Evolutionary conservation across 1,140 invertebrate species (phyloP), one percentile per base, ranked within the genome.

Genomic region (Heliothis virescens): DNA sequence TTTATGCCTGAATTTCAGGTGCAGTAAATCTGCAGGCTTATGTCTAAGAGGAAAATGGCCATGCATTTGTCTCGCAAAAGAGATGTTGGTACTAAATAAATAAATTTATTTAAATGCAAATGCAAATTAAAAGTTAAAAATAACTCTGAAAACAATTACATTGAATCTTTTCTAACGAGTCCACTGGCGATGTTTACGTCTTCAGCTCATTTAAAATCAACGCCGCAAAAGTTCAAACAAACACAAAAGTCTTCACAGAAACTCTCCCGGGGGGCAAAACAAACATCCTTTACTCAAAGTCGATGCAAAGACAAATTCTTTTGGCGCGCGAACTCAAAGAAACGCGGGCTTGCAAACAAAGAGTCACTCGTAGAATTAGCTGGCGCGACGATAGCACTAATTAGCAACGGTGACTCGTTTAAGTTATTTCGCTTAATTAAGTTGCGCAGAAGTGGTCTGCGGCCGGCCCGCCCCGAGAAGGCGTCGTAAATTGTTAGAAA

Each of bases 371-470:
- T 86, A 89, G 91, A 93, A 93, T 94, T 94, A 94, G 91, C 93
- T 83, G 78, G 57, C 55, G 83, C 89, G 83, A 85, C 91, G 88
- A 94, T 94, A 90, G 89, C 87, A 83, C 92, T 94, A 94, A 94
- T 94, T 94, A 94, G 92, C 85, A 88, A 91, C 92, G 90, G 90
- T 92, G 89, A 89, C 90, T 92, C 91, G 90, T 90, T 94, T 94
- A 92, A 93, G 88, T 94, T 94, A 93, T 94, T 94, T 93, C 87
- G 92, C 93, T 93, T 94, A 94, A 94, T 94, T 94, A 94, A 94
- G 92, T 94, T 83, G 90, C 85, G 86, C 91, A 92, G 87, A 92
- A 94, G 93, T 94, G 93, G 91, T 92, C 91, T 94, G 90, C 87
- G 89, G 87, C 90, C 88, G 92, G 90, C 87, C 91, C 86, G 91